Evolutionary conservation across 2,113 vertebrate species (phyloP).

Genomic region (Osmerus eperlanus): DNA sequence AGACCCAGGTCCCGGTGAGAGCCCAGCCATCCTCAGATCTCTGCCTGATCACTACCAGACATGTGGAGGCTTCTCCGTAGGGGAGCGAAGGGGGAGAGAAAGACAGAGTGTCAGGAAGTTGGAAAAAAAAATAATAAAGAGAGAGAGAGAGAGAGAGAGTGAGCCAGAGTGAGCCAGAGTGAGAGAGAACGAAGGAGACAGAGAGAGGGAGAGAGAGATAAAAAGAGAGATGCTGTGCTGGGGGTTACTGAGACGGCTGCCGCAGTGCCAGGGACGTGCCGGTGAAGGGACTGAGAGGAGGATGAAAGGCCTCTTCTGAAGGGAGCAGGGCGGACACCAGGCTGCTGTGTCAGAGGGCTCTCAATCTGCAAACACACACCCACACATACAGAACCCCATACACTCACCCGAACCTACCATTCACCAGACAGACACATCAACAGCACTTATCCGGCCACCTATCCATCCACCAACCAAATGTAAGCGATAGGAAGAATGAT

Average conservation of each 20-base stretch:
- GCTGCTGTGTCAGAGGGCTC: no score
- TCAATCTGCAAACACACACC: no score
- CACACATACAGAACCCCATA: no score
- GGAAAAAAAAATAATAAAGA: background rate
- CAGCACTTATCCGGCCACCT: no score
- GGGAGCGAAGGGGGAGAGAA: background rate
- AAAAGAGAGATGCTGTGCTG: background rate
- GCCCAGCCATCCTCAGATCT: background rate
- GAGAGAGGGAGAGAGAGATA: background rate
- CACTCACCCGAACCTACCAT: no score
- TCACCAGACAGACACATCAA: no score
- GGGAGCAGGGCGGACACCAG: no score
- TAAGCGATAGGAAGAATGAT: no score
- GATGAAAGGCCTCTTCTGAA: no score
- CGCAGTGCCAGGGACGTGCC: no score
- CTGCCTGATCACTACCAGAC: slow-evolving; percentile 9
- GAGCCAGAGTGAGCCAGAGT: background rate
- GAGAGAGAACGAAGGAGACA: background rate
- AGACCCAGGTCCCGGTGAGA: background rate
- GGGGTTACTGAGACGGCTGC: no score
- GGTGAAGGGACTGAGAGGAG: background rate
- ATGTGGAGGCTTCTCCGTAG: background rate
- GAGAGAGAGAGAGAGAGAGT: background rate
- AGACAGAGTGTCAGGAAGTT: background rate
- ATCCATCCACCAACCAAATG: no score